phyloP scores from a whole-genome alignment of 1,140 invertebrate genomes.

The Araneus ventricosus region DNA sequence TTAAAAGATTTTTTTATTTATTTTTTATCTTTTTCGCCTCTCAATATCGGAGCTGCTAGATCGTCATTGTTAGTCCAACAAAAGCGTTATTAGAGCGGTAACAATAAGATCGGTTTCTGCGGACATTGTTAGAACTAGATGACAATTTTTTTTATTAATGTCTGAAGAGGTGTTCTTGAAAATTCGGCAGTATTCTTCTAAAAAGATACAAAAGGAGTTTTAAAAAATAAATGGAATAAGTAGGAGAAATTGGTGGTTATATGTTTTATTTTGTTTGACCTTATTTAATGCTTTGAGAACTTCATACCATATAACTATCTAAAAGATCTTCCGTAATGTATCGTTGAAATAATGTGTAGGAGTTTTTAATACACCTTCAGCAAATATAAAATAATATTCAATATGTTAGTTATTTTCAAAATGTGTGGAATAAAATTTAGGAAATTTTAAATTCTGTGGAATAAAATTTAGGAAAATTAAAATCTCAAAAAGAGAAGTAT shows the following conservation, averaged over 20 bases:
- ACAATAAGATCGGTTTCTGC: constrained; percentile 62
- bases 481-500: too few species aligned
- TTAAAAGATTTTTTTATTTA: constrained; percentile 27
- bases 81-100: constrained; percentile 70
- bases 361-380: neutral
- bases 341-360: neutral
- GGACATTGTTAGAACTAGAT: constrained; percentile 55
- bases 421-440: too few species aligned
- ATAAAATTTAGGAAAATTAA: too few species aligned
- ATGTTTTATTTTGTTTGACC: neutral
- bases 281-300: neutral
- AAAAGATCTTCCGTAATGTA: neutral
- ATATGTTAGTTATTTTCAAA: too few species aligned
- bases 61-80: constrained; percentile 65
- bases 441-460: too few species aligned
- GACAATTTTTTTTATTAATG: constrained; percentile 45
- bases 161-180: constrained; percentile 35
- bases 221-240: neutral
- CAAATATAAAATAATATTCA: too few species aligned
- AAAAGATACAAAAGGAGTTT: neutral
- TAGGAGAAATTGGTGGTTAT: neutral
- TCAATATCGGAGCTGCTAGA: constrained; percentile 48
- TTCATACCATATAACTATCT: neutral
- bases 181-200: neutral
- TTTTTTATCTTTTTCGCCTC: too few species aligned